A percentile compares a stretch with the other conserved stretches of the same genome.
These are phyloP conservation scores for Argyrosomus regius DNA, from an alignment of 2,797 vertebrate genomes.

Conservation along the genomic window DNA sequence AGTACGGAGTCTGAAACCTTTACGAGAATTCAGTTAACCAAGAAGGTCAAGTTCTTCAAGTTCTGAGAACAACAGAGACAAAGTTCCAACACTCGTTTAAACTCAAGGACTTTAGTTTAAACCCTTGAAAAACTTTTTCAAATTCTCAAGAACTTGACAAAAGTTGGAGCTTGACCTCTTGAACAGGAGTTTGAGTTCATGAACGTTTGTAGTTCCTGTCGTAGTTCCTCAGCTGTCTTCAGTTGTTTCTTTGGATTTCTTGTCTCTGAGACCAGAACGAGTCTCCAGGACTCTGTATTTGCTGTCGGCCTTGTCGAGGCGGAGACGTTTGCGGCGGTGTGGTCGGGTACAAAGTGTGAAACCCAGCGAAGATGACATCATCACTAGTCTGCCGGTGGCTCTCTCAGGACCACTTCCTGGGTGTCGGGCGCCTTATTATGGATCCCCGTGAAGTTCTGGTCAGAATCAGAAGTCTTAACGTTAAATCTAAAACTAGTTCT, in stretches of 20 bases:
- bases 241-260: too few relatives aligned
- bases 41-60: too few relatives aligned
- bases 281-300: not conserved
- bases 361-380: conserved; percentile 66
- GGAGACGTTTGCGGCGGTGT: not conserved
- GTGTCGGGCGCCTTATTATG: conserved; percentile 28
- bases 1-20: not conserved
- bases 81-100: too few relatives aligned
- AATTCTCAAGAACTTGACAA: not conserved
- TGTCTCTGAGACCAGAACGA: too few relatives aligned
- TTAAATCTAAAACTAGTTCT: not conserved
- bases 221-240: too few relatives aligned
- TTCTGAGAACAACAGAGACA: too few relatives aligned
- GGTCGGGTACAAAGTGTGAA: conserved; percentile 31
- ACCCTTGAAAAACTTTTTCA: too few relatives aligned
- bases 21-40: too few relatives aligned
- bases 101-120: too few relatives aligned
- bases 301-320: not conserved
- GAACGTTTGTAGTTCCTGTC: too few relatives aligned
- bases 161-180: not conserved
- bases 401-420: conserved; percentile 83
- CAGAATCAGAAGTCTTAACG: conserved; percentile 4
- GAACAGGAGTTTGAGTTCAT: too few relatives aligned
- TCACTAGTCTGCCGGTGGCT: conserved; percentile 58
- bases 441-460: conserved; percentile 25